phyloP scores from a whole-genome alignment of 1,140 invertebrate species.

The Drosophila sucinea region DNA sequence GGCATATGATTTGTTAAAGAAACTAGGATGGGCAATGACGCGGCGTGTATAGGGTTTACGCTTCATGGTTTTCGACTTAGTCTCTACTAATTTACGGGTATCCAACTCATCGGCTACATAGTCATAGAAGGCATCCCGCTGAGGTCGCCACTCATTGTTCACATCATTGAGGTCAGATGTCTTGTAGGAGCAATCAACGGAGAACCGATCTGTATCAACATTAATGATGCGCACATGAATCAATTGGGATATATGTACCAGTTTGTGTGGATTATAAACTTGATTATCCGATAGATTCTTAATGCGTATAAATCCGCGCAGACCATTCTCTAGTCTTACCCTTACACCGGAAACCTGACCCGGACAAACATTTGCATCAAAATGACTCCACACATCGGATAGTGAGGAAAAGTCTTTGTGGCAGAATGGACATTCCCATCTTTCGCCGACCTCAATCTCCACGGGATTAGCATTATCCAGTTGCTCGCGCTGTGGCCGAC shows the following conservation, averaged over 20 bases:
- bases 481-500: constrained; percentile 96
- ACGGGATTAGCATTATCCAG: constrained; percentile 97
- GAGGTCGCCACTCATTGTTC: constrained; percentile 95
- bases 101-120: constrained; percentile 92
- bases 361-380: constrained; percentile 97
- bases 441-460: constrained; percentile 90
- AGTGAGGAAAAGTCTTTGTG: constrained; percentile 97
- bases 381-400: constrained; percentile 99
- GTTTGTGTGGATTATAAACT: constrained; percentile 95
- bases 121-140: constrained; percentile 96
- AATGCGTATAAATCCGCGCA: constrained; percentile 97
- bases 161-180: constrained; percentile 96
- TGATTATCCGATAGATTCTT: constrained; percentile 97
- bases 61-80: constrained; percentile 90
- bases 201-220: constrained; percentile 97
- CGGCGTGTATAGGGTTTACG: constrained; percentile 94
- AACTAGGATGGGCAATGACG: constrained; percentile 98
- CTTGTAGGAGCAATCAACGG: constrained; percentile 96
- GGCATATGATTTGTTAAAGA: constrained; percentile 97
- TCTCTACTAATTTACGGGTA: constrained; percentile 90
- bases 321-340: constrained; percentile 95
- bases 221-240: constrained; percentile 97
- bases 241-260: constrained; percentile 93
- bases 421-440: constrained; percentile 99
- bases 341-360: constrained; percentile 97